Evolutionary conservation across 2,113 vertebrate genomes (phyloP).

Genomic region (Rallus limicola): DNA sequence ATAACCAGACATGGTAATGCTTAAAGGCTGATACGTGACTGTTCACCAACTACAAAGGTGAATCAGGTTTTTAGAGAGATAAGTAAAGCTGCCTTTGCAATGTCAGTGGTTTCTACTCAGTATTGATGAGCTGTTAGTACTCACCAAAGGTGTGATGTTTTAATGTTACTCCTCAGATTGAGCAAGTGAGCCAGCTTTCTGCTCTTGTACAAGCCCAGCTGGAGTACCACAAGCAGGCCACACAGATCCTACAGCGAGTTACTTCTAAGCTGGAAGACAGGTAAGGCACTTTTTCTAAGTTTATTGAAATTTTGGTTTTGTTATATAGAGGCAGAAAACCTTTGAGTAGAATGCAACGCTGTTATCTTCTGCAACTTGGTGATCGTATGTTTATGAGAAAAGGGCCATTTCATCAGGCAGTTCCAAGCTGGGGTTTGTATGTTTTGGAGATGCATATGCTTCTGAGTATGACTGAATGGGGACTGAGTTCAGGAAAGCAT

Average conservation of each 20-base stretch:
- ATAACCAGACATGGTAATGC: not conserved
- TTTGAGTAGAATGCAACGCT: not conserved
- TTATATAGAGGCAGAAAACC: not conserved
- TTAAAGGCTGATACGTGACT: not conserved
- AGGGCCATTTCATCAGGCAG: not conserved
- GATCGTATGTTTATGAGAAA: not conserved
- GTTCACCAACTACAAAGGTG: not conserved
- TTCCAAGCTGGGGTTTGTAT: not conserved
- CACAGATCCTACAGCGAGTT: constrained; percentile 93
- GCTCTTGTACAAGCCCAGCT: constrained; percentile 95
- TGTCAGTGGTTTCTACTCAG: not conserved
- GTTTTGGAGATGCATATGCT: not conserved
- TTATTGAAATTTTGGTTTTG: not conserved
- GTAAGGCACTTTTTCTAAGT: constrained; percentile 65
- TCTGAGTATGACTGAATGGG: not conserved
- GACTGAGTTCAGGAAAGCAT: not conserved
- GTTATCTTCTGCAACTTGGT: not conserved
- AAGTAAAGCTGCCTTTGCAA: not conserved
- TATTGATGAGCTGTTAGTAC: not conserved
- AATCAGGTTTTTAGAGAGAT: not conserved
- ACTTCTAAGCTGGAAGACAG: constrained; percentile 91
- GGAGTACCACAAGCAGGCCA: constrained; percentile 93
- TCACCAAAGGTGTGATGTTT: not conserved
- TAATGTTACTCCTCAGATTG: constrained; percentile 81
- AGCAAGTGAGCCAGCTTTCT: constrained; percentile 97